phyloP scores from a whole-genome alignment of 2,797 vertebrate species.

The Melanogrammus aeglefinus region DNA sequence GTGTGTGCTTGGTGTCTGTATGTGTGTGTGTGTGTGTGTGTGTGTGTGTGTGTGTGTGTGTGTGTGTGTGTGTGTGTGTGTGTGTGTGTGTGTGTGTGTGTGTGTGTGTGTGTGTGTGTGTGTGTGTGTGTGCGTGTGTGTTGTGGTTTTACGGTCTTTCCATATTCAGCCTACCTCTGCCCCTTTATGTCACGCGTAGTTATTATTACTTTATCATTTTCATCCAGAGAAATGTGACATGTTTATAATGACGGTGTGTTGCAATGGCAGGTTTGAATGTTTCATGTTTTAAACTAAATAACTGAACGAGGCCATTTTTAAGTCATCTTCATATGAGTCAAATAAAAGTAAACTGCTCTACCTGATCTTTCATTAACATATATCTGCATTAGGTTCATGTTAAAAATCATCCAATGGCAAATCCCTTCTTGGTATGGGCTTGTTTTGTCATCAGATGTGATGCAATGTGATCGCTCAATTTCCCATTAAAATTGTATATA shows the following conservation, averaged over 20 bases:
- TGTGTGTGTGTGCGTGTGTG: not conserved
- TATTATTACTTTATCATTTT: not conserved
- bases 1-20: slow-evolving; percentile 2
- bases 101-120: not conserved
- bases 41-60: slow-evolving; percentile 3
- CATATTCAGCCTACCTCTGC: not conserved
- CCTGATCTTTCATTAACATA: no score
- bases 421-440: not conserved
- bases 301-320: no score
- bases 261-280: no score
- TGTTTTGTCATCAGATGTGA: not conserved
- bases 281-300: no score
- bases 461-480: not conserved
- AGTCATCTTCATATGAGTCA: no score
- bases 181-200: not conserved
- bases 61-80: slow-evolving; percentile 1
- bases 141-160: not conserved
- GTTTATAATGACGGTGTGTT: not conserved
- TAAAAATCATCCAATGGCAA: not conserved
- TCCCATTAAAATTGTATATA: no score
- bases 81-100: slow-evolving; percentile 1
- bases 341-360: no score
- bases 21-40: not conserved
- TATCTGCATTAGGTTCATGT: not conserved
- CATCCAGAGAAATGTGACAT: not conserved